Base-by-base conservation (phyloP, 2,113 vertebrate species). In the Phalacrocorax brasilianus region DNA sequence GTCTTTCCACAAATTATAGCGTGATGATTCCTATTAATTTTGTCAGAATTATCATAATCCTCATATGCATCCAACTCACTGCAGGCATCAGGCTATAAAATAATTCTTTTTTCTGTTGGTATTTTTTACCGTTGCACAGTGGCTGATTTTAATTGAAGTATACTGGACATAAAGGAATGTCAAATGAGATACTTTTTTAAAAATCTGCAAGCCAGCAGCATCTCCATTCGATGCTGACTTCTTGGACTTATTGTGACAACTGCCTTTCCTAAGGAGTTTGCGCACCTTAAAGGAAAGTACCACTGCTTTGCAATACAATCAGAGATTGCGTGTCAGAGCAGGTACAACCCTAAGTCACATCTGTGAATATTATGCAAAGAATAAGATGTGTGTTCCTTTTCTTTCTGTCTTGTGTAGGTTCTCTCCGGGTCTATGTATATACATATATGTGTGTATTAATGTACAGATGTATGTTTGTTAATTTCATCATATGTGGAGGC, bases 101-200 rank as follows among this genome's bases (percentile, higher is more conserved):
- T 22, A 2, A 1, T 30, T 47, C 24, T 58, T 65, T 83, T 85
- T 79, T 52, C 35, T 91, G 12, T 65, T 70, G 45, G 4, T 74
- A 33, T 86, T 80, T 77, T 79, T 72, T 50, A 19, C 63, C 74
- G 56, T 76, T 86, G 49, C 87, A 81, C 23, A 56, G 71, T 58
- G 68, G 24, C 40, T 93, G 94, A 47, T 93, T 92, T 95, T 95
- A 74, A 70, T 47, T 84, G 95, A 73, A 66, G 23, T n/a, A 17
- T 58, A 14, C 68, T 30, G 74, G 85, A 61, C 79, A 75, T 45
- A 58, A n/a, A 89, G 72, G 65, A 93, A 86, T 85, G 67, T 44
- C 71, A 65, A 6, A 6, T 77, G 45, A 83, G 61, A 75, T 68
- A 8, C 24, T 80, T 67, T 6, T 79, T 81, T 68, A 49, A n/a